These are phyloP conservation scores for Cotesia glomerata DNA, from an alignment of 1,140 invertebrate species.

Conservation along the genomic window DNA sequence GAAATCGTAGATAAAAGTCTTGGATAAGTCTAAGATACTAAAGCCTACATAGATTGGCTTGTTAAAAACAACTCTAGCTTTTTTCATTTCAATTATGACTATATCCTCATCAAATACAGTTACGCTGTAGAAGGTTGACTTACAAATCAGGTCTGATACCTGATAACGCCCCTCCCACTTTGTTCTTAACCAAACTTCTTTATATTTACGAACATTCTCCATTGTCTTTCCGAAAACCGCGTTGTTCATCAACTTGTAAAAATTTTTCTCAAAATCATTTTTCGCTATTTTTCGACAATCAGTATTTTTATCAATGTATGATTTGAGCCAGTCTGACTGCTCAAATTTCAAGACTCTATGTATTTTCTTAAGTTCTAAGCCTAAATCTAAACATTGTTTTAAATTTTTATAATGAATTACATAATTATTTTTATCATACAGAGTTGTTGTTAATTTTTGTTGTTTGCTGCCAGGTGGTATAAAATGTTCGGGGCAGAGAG, in stretches of 20 bases:
- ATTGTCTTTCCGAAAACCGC: slow-evolving; percentile 11
- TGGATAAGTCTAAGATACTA: neutral
- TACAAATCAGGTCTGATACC: neutral
- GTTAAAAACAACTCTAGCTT: no score
- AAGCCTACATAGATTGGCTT: slow-evolving; percentile 11
- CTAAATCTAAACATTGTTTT: neutral
- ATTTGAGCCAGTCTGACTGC: neutral
- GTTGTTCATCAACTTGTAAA: neutral
- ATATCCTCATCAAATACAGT: no score
- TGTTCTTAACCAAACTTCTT: neutral
- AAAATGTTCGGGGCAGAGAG: neutral
- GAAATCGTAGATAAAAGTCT: slow-evolving; percentile 12
- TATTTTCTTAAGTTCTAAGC: no score
- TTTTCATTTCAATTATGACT: no score
- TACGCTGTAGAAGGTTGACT: no score
- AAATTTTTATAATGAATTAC: no score
- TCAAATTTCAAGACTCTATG: no score
- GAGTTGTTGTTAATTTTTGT: neutral
- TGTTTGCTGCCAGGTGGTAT: slow-evolving; percentile 16
- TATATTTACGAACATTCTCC: neutral
- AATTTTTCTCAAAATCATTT: no score
- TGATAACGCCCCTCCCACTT: neutral
- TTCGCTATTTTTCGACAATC: no score
- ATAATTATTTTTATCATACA: neutral
- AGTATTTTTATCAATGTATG: no score